A percentile compares a stretch with the other conserved stretches of the same genome.
phyloP scores from a whole-genome alignment of 1,140 invertebrate species.

The Aphidius ervi region DNA sequence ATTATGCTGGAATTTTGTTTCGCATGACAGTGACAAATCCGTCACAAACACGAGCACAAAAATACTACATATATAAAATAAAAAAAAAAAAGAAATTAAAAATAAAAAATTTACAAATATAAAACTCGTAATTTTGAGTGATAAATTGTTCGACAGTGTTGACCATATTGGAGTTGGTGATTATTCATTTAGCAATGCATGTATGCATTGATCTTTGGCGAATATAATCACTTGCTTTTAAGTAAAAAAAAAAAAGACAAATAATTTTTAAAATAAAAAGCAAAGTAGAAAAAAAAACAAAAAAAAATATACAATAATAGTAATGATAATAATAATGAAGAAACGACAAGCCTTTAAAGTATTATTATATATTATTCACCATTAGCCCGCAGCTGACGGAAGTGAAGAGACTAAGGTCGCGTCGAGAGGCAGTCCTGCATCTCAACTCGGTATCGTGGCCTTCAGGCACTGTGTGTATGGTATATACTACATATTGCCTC shows the following conservation, averaged over 20 bases:
- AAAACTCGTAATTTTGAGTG: no score
- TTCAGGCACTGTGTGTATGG: conserved; percentile 17
- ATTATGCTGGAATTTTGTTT: no score
- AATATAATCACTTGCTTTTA: neutral
- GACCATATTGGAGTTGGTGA: no score
- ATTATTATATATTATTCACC: conserved; percentile 29
- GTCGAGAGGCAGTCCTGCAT: conserved; percentile 30
- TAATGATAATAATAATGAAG: neutral
- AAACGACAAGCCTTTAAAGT: conserved; percentile 11
- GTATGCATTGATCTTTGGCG: no score
- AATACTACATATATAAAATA: no score
- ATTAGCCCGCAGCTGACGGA: conserved; percentile 37
- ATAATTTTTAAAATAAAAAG: neutral
- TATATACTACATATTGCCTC: neutral
- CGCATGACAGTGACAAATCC: no score
- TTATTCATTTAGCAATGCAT: no score
- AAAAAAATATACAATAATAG: neutral
- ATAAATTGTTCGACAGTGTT: no score
- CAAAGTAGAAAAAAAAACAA: neutral
- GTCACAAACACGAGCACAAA: no score
- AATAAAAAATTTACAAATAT: no score
- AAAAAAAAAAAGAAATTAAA: no score
- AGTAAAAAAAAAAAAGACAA: conserved; percentile 4
- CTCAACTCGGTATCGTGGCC: conserved; percentile 30
- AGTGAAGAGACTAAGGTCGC: conserved; percentile 34